These are phyloP conservation scores for Lucilia sericata DNA, from an alignment of 1,140 invertebrate species.

Conservation along the genomic window DNA sequence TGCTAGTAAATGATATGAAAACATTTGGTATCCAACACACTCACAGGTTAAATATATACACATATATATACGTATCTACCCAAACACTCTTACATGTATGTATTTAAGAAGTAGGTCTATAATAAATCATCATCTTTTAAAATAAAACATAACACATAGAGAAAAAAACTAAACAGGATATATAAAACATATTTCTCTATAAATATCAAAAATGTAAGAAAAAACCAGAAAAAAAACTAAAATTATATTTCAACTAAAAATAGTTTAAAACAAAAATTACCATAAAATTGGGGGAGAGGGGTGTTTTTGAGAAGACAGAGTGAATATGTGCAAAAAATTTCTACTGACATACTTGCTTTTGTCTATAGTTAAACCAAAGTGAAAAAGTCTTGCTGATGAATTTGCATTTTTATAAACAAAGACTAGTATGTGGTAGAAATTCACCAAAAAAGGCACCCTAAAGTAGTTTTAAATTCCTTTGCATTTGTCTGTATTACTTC, in stretches of 20 bases:
- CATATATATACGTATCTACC: background rate
- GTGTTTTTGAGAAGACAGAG: background rate
- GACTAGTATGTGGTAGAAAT: background rate
- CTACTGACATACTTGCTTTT: background rate
- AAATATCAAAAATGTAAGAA: background rate
- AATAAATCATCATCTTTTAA: constrained; percentile 15
- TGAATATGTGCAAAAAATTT: background rate
- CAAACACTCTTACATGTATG: background rate
- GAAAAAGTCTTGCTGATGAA: background rate
- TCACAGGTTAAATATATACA: background rate
- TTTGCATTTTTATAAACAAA: constrained; percentile 23
- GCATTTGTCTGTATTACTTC: too few relatives aligned
- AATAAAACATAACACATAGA: background rate
- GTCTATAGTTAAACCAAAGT: background rate
- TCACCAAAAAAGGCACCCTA: background rate
- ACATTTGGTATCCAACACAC: background rate
- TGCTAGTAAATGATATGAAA: background rate
- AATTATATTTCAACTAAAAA: background rate
- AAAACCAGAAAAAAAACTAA: background rate
- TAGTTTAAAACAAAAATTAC: background rate
- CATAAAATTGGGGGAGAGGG: background rate
- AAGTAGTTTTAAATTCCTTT: background rate
- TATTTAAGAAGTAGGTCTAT: constrained; percentile 14
- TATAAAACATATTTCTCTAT: background rate
- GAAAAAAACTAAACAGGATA: background rate